These are phyloP conservation scores for Sesia bembeciformis DNA, from an alignment of 2,888 invertebrate genomes.

Conservation along the genomic window DNA sequence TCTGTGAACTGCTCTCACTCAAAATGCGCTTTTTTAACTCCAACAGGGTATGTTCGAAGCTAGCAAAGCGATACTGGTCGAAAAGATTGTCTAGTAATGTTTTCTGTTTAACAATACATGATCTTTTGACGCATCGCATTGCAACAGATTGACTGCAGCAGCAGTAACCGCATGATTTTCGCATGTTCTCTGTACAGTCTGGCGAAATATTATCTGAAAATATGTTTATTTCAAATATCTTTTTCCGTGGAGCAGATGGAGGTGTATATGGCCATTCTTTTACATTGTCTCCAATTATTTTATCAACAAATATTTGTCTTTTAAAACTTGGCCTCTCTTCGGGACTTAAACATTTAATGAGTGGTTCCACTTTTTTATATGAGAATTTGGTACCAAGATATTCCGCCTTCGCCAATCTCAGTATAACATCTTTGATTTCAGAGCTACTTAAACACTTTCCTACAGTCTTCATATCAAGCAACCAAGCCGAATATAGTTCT, in stretches of 20 bases:
- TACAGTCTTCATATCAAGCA: conserved; percentile 30
- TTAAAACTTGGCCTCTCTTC: conserved; percentile 27
- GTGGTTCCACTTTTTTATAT: conserved; percentile 34
- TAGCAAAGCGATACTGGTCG: conserved; percentile 36
- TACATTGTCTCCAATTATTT: conserved; percentile 21
- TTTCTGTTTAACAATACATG: conserved; percentile 1
- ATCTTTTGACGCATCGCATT: neutral
- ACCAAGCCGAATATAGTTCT: conserved; percentile 31
- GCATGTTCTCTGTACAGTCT: neutral
- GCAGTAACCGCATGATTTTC: too few relatives aligned
- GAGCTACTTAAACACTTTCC: conserved; percentile 24
- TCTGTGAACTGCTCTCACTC: conserved; percentile 28
- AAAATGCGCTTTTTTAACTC: conserved; percentile 32
- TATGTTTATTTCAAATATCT: neutral
- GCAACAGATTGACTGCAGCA: neutral
- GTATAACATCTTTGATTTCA: conserved; percentile 31
- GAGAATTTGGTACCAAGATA: conserved; percentile 29
- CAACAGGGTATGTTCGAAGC: conserved; percentile 32
- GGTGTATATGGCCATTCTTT: conserved; percentile 26
- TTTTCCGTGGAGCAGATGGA: conserved; percentile 9
- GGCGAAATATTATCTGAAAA: neutral
- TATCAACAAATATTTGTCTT: conserved; percentile 35
- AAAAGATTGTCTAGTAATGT: conserved; percentile 36
- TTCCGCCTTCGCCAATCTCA: conserved; percentile 29
- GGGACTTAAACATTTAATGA: conserved; percentile 27